Evolutionary conservation across 2,113 vertebrate genomes (phyloP).

Genomic region (Sigmodon hispidus): DNA sequence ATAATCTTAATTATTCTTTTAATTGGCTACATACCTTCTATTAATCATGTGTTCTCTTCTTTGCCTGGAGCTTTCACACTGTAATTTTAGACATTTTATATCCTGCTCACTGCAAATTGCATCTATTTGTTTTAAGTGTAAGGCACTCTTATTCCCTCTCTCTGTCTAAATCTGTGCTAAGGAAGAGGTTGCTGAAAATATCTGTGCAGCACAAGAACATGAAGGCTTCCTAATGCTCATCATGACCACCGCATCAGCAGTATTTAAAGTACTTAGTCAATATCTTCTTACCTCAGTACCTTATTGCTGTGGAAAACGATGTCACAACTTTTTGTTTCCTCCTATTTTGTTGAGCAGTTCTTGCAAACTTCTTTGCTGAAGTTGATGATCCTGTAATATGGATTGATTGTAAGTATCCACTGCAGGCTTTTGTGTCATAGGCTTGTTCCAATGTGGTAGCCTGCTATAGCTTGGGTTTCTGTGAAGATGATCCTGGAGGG

Average conservation of each 20-base stretch:
- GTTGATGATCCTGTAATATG: neutral
- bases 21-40: neutral
- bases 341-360: neutral
- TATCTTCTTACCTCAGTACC: neutral
- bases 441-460: neutral
- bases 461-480: neutral
- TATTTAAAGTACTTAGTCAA: neutral
- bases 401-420: neutral
- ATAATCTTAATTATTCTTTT: neutral
- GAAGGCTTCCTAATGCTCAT: neutral
- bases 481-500: neutral
- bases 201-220: neutral
- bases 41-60: neutral
- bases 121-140: neutral
- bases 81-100: neutral
- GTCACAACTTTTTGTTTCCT: fast-evolving
- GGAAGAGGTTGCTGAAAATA: neutral
- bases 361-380: neutral
- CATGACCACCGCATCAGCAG: too few relatives aligned
- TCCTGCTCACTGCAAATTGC: neutral
- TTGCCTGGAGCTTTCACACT: neutral
- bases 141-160: neutral
- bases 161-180: neutral
- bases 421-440: neutral
- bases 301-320: neutral